Conservation (phyloP, 2,113 vertebrate species). For the Halichoeres trimaculatus region DNA sequence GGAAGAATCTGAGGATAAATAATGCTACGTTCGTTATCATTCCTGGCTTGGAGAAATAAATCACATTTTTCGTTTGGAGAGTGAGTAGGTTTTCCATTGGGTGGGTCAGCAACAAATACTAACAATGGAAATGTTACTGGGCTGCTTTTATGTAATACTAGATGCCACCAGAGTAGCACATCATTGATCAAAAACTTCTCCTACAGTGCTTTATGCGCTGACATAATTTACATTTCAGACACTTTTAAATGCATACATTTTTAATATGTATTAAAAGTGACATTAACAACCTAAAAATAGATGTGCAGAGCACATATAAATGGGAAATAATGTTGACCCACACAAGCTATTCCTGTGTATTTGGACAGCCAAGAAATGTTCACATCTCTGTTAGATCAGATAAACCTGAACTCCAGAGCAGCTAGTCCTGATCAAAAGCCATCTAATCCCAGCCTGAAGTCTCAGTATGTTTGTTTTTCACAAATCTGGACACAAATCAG, state of each 20-base stretch:
- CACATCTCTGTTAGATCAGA: slow-evolving; percentile 40
- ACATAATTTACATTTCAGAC: neutral
- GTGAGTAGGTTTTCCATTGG: slow-evolving; percentile 61
- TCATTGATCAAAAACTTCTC: neutral
- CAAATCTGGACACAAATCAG: slow-evolving; percentile 29
- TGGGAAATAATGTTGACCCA: neutral
- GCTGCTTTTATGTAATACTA: slow-evolving; percentile 53
- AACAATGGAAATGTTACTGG: slow-evolving; percentile 10
- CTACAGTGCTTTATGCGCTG: neutral
- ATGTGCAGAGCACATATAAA: neutral
- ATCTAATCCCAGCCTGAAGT: slow-evolving; percentile 1
- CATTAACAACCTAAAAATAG: slow-evolving; percentile 4
- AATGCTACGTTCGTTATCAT: slow-evolving; percentile 60
- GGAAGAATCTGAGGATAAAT: slow-evolving; percentile 43
- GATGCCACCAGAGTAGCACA: neutral
- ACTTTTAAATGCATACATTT: neutral
- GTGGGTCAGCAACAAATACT: slow-evolving; percentile 40
- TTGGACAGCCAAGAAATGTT: slow-evolving; percentile 25
- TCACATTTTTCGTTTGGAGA: slow-evolving; percentile 38
- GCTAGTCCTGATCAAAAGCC: slow-evolving; percentile 18
- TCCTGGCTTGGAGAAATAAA: slow-evolving; percentile 78
- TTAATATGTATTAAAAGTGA: neutral
- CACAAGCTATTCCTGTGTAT: neutral
- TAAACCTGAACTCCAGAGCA: slow-evolving; percentile 21
- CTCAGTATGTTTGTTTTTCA: slow-evolving; percentile 37